Evolutionary conservation across 2,113 vertebrate species (phyloP).

Genomic region (Cephalophus harveyi): DNA sequence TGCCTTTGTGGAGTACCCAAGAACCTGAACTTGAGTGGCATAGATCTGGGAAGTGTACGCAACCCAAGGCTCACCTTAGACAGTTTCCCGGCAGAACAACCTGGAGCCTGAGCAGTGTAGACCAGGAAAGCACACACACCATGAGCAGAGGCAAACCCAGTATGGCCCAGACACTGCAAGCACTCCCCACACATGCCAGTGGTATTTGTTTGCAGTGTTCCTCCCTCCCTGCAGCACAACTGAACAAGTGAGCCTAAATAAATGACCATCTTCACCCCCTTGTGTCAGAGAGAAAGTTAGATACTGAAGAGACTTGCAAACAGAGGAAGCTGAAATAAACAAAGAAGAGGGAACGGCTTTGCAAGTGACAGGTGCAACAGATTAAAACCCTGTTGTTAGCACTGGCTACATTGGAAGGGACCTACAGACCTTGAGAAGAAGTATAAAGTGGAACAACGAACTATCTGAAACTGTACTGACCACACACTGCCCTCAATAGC

Average conservation of each 20-base stretch:
- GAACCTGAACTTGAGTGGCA: neutral
- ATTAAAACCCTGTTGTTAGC: neutral
- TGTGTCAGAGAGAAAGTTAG: neutral
- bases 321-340: neutral
- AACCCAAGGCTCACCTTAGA: neutral
- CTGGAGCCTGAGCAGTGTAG: neutral
- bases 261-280: neutral
- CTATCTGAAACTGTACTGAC: too few relatives aligned
- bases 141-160: neutral
- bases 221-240: neutral
- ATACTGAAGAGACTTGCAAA: neutral
- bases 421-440: too few relatives aligned
- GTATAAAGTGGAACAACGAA: too few relatives aligned
- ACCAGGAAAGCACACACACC: neutral
- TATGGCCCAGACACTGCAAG: neutral
- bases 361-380: neutral
- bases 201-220: neutral
- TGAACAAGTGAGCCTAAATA: neutral
- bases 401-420: neutral
- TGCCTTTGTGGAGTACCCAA: neutral
- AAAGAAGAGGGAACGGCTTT: neutral
- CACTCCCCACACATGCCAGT: neutral
- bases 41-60: neutral
- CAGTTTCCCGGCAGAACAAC: neutral
- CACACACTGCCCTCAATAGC: too few relatives aligned